Evolutionary conservation across 2,797 vertebrate species (phyloP).

Genomic region (Eupleurogrammus muticus): DNA sequence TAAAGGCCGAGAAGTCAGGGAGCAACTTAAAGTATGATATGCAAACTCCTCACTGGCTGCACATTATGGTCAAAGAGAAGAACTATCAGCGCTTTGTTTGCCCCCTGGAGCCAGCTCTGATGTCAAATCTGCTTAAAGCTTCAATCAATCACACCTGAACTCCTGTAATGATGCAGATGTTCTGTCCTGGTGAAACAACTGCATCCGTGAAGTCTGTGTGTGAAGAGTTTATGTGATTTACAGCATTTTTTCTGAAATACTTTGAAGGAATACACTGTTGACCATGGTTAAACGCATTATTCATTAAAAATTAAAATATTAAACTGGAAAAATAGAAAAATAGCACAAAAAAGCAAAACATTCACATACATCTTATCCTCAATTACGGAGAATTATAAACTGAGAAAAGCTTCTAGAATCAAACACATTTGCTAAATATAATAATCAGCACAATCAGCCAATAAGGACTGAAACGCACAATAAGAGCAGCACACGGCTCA

Average conservation of each 20-base stretch:
- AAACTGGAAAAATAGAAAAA: too few relatives aligned
- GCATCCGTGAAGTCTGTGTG: too few relatives aligned
- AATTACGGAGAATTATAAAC: slow-evolving; percentile 14
- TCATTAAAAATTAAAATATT: too few relatives aligned
- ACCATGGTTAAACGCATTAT: too few relatives aligned
- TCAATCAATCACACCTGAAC: slow-evolving; percentile 7
- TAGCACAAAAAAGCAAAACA: too few relatives aligned
- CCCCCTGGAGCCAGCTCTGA: neutral
- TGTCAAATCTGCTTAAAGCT: slow-evolving; percentile 25
- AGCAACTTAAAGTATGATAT: slow-evolving; percentile 17
- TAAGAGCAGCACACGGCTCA: neutral
- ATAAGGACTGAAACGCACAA: slow-evolving; percentile 6
- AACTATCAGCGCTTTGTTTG: slow-evolving; percentile 25
- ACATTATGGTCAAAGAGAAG: neutral
- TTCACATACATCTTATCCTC: too few relatives aligned
- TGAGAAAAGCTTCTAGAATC: slow-evolving; percentile 22
- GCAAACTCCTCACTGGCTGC: neutral
- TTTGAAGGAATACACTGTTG: too few relatives aligned
- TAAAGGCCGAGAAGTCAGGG: neutral
- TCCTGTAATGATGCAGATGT: neutral
- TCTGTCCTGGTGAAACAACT: neutral
- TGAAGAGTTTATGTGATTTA: too few relatives aligned
- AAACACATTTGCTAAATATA: slow-evolving; percentile 15
- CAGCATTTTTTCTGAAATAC: neutral
- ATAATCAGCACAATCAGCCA: slow-evolving; percentile 35